Conservation (phyloP, 2,113 vertebrate species). For the Chrysochloris asiatica region DNA sequence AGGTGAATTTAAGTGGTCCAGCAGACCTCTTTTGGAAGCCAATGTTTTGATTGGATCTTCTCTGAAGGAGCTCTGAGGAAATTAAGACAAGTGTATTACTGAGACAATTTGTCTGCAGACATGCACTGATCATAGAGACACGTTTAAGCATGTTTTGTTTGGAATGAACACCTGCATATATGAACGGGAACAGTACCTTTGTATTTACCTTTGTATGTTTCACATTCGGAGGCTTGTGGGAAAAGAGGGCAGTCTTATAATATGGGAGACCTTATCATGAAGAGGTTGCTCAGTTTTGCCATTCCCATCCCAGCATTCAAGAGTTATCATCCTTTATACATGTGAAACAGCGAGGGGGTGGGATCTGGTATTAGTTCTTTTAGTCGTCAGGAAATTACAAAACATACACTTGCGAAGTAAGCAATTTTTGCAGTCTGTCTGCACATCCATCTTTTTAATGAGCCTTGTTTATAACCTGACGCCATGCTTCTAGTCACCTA, state of each 20-base stretch:
- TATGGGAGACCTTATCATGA: constrained; percentile 83
- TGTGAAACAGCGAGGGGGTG: constrained; percentile 79
- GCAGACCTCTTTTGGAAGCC: too few relatives aligned
- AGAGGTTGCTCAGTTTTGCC: constrained; percentile 81
- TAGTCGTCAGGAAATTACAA: constrained; percentile 91
- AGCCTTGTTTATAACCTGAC: constrained; percentile 93
- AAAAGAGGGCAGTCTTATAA: constrained; percentile 60
- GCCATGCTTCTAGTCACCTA: constrained; percentile 88
- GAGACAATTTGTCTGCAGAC: too few relatives aligned
- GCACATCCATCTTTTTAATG: constrained; percentile 94
- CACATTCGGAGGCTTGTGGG: constrained; percentile 49
- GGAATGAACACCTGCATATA: too few relatives aligned
- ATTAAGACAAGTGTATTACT: too few relatives aligned
- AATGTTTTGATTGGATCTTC: too few relatives aligned
- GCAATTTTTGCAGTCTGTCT: constrained; percentile 89
- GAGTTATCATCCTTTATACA: constrained; percentile 90
- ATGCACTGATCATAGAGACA: too few relatives aligned
- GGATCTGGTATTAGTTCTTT: constrained; percentile 88
- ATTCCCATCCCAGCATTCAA: constrained; percentile 81
- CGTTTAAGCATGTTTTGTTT: too few relatives aligned
- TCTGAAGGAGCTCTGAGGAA: too few relatives aligned
- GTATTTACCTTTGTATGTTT: constrained; percentile 23
- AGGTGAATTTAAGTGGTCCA: too few relatives aligned
- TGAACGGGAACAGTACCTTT: too few relatives aligned
- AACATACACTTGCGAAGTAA: constrained; percentile 90